A percentile compares a stretch with the other conserved stretches of the same genome.
Conservation (phyloP, 1,140 invertebrate genomes). For the Hypsibius dujardini region DNA sequence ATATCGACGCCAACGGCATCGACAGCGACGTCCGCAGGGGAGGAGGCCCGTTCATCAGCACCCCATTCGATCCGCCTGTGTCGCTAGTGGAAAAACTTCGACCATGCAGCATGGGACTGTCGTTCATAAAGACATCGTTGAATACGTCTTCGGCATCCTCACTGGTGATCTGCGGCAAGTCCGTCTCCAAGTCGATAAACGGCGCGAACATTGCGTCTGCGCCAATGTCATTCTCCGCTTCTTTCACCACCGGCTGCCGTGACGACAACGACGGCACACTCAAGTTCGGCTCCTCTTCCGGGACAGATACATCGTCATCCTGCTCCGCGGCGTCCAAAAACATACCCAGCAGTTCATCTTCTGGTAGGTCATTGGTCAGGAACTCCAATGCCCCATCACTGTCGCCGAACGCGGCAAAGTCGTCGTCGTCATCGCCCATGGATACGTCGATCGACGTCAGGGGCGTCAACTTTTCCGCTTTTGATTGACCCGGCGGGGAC, state of each 20-base stretch:
- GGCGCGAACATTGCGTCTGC: no score
- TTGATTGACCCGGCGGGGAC: neutral
- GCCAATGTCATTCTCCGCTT: neutral
- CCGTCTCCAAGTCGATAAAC: constrained; percentile 25
- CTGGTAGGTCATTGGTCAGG: neutral
- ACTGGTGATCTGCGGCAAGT: constrained; percentile 66
- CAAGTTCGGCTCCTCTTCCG: neutral
- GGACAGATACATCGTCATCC: neutral
- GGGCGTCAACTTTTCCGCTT: neutral
- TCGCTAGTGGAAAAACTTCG: no score
- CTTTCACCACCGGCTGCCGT: neutral
- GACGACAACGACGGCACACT: no score
- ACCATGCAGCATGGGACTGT: no score
- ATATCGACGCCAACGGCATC: no score
- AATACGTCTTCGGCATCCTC: constrained; percentile 82
- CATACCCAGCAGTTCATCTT: neutral
- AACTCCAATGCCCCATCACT: neutral
- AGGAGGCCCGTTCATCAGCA: no score
- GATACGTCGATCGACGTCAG: neutral
- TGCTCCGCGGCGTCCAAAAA: neutral
- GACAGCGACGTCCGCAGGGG: no score
- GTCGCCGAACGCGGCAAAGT: neutral
- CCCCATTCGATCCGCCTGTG: no score
- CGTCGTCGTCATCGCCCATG: neutral
- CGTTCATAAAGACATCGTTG: constrained; percentile 41